These are phyloP conservation scores for Leptocoma aspasia DNA, from an alignment of 2,113 vertebrate genomes.

Conservation along the genomic window DNA sequence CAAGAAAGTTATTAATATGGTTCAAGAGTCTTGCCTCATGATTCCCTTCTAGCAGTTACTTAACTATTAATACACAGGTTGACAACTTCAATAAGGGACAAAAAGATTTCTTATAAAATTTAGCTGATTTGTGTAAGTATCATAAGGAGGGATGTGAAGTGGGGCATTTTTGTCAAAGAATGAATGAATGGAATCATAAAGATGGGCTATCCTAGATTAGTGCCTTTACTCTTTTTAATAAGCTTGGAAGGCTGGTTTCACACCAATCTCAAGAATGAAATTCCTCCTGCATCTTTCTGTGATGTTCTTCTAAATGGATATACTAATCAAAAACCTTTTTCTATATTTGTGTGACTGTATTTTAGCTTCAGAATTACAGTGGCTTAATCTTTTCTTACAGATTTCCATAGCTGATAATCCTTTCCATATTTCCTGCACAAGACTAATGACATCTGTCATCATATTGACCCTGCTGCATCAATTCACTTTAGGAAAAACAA, in stretches of 20 bases:
- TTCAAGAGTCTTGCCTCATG: background rate
- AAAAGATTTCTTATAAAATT: background rate
- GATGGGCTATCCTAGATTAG: background rate
- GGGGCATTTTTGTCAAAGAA: background rate
- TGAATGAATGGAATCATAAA: background rate
- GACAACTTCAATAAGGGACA: background rate
- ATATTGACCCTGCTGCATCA: background rate
- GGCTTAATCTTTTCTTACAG: background rate
- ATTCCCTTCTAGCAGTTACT: background rate
- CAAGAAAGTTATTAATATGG: background rate
- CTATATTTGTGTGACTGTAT: background rate
- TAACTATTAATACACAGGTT: background rate
- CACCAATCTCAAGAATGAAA: background rate
- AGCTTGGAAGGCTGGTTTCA: background rate
- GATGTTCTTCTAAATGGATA: background rate
- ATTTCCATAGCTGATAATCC: background rate
- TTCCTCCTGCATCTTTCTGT: background rate
- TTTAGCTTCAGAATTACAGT: background rate
- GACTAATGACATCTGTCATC: background rate
- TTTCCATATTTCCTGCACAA: background rate
- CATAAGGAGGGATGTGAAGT: background rate
- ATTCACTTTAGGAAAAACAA: background rate
- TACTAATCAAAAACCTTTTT: background rate
- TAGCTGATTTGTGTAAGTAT: background rate
- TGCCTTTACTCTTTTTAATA: background rate